Evolutionary conservation across 1,140 invertebrate genomes (phyloP).

Genomic region (Maniola jurtina): DNA sequence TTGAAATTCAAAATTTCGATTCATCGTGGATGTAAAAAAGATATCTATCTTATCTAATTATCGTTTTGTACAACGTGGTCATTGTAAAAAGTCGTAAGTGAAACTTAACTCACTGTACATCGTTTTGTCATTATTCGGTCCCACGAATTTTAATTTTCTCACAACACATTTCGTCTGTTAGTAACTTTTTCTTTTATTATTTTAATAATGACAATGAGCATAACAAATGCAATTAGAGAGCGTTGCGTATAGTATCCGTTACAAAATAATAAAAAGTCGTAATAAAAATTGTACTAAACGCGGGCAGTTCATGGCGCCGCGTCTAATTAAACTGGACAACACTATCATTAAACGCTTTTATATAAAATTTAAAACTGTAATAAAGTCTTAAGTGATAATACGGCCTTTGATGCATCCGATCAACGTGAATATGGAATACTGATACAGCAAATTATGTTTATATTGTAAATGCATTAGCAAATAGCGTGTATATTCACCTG

Average conservation of each 20-base stretch:
- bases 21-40: too few species aligned
- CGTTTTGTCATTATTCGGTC: background rate
- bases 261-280: slow-evolving; percentile 11
- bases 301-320: slow-evolving; percentile 2
- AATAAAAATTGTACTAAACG: slow-evolving; percentile 12
- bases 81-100: too few species aligned
- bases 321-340: slow-evolving; percentile 13
- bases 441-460: background rate
- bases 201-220: slow-evolving; percentile 1
- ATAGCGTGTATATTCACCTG: too few species aligned
- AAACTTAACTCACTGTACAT: too few species aligned
- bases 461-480: background rate
- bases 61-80: too few species aligned
- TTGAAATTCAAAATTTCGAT: too few species aligned
- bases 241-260: slow-evolving; percentile 4
- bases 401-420: background rate
- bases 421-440: background rate
- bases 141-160: background rate
- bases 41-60: too few species aligned
- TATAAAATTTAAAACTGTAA: slow-evolving; percentile 9
- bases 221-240: slow-evolving; percentile 12
- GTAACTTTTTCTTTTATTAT: background rate
- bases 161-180: background rate
- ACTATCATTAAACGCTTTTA: slow-evolving; percentile 15
- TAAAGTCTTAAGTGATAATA: slow-evolving; percentile 8